Base-by-base conservation (phyloP, 2,113 vertebrate species). In the Melanerpes formicivorus region DNA sequence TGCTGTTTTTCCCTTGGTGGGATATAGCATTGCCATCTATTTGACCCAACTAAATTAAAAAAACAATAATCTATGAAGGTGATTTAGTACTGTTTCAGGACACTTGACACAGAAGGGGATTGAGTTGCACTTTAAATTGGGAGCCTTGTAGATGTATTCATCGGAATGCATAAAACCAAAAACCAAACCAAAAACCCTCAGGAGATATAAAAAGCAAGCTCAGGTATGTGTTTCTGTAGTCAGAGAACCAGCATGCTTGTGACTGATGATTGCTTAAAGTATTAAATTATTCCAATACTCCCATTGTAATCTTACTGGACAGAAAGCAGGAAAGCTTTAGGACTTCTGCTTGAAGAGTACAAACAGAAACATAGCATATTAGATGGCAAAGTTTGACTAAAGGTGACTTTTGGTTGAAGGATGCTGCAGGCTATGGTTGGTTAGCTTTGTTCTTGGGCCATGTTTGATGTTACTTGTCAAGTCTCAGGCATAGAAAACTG, bases 351-450 rank as follows among this genome's bases (percentile, higher is more conserved):
- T 78, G 42, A 92, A 91, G 59, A 80, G 9, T 63, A 37, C 80
- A 90, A 72, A 65, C 29, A 90, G 66, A 79, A 91, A 60, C n/a
- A 54, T 29, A 80, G 72, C 58, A 93, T 75, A 86, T 83, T 70
- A 90, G 63, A 72, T 60, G 19, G 60, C 62, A 92, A 88, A 74
- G 7, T 71, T 66, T 92, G 90, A 80, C 73, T 93, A 66, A 88
- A 91, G 65, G 84, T 80, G 86, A 94, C 83, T 78, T 93, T 73
- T 87, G 59, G 86, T 84, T 94, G 73, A 92, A 95, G 62, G 80
- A 93, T 93, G 84, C 64, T 94, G 85, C 78, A 93, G 87, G 71
- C 60, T 91, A 56, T 70, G 29, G 48, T 55, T 91, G 66, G 78
- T 92, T 84, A 48, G 48, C 74, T 91, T 97, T 96, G 75, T 88